Evolutionary conservation across 2,113 vertebrate species (phyloP), one percentile per base, ranked within the genome.

Genomic region (Coracopsis vasa): DNA sequence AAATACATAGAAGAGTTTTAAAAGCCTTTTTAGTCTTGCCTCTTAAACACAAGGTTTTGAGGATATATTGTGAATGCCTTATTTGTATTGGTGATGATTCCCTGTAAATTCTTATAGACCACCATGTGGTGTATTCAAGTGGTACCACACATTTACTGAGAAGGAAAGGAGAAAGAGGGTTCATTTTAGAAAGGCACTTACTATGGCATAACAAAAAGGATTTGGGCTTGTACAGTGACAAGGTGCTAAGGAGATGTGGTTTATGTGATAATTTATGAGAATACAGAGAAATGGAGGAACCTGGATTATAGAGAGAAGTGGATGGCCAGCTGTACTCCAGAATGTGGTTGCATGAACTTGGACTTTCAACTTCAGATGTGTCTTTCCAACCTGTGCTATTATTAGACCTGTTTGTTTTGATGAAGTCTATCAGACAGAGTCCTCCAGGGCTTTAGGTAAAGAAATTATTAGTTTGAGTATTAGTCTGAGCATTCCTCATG

Each of bases 81-180:
- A 17, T 66, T 92, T 73, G 19, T 74, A 37, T 18, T 25, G 60
- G 18, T 50, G 20, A 58, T 25, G 23, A 65, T 79, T 82, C 29
- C 11, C 12, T 23, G 23, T 41, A 66, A 37, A 61, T 61, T 86
- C 29, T 42, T 62, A 37, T 4, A 80, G 29, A 27, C 54, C 35
- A 66, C 13, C 5, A 8, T 60, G 48, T n/a, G 19, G 10, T 50
- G 2, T 58, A 35, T 29, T 77, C 3, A 1, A 72, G 21, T 80
- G 15, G 15, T 60, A 48, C 19, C 54, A n/a, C 0, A 2, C 0
- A 1, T 47, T 71, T 88, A 7, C 37, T 42, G 50, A 50, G 45
- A 77, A 77, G 13, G 13, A 90, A 80, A 53, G 37, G n/a, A 78
- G 28, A 58, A 87, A 77, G 64, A 75, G 2, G 0, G 9, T 39